Evolutionary conservation across 2,888 invertebrate species (phyloP).

Genomic region (Cremastinae sp.): DNA sequence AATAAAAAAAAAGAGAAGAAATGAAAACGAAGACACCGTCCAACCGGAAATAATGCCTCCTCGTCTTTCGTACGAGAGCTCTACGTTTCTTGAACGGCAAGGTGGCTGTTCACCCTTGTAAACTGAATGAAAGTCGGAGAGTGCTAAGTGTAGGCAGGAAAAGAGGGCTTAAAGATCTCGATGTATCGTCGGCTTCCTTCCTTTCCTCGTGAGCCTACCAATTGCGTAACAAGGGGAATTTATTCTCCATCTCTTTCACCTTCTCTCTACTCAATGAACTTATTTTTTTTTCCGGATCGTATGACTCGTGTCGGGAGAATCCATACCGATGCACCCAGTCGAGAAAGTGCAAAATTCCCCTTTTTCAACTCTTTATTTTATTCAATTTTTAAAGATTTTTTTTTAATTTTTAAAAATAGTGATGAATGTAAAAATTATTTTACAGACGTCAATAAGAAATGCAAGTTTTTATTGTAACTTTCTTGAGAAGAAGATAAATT

Average conservation of each 20-base stretch:
- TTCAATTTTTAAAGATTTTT: too few relatives aligned
- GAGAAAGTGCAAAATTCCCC: too few relatives aligned
- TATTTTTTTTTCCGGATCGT: constrained; percentile 70
- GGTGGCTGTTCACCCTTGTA: constrained; percentile 57
- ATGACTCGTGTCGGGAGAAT: constrained; percentile 74
- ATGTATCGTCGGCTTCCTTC: constrained; percentile 33
- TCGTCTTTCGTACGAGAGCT: constrained; percentile 21
- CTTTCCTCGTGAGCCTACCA: constrained; percentile 43
- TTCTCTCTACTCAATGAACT: constrained; percentile 69
- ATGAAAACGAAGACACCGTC: constrained; percentile 37
- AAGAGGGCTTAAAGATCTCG: constrained; percentile 48
- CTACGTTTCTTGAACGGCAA: constrained; percentile 49
- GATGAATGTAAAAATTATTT: too few relatives aligned
- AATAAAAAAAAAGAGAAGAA: not conserved
- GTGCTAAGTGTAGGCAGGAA: constrained; percentile 14
- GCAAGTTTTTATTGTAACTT: too few relatives aligned
- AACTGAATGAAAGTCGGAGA: constrained; percentile 61
- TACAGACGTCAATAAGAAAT: too few relatives aligned
- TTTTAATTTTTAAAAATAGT: too few relatives aligned
- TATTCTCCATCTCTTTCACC: not conserved
- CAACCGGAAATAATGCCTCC: constrained; percentile 54
- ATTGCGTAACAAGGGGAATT: not conserved
- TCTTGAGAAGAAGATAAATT: too few relatives aligned
- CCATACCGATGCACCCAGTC: constrained; percentile 73
- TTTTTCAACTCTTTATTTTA: too few relatives aligned